Evolutionary conservation across 1,140 invertebrate genomes (phyloP).

Genomic region (Tenebrio molitor): DNA sequence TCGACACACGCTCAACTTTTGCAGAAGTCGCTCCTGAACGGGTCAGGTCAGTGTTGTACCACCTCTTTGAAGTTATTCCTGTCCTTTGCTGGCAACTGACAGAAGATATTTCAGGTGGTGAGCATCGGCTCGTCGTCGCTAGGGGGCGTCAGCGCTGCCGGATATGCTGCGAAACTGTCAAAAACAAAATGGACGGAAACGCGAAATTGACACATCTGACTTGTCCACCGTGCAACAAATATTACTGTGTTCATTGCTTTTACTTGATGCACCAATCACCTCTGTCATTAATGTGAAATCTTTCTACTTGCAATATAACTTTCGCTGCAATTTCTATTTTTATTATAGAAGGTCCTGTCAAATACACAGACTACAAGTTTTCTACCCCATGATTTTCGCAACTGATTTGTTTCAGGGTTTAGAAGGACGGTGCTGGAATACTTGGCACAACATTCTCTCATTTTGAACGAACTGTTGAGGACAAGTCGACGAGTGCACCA

Average conservation of each 20-base stretch:
- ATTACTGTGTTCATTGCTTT: background rate
- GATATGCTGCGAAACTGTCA: background rate
- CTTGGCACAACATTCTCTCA: constrained; percentile 11
- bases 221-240: background rate
- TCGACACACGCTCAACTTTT: constrained; percentile 69
- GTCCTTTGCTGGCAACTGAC: too few relatives aligned
- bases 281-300: background rate
- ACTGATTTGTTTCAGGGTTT: constrained; percentile 44
- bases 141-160: background rate
- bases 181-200: background rate
- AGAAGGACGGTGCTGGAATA: constrained; percentile 18
- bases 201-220: background rate
- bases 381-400: too few relatives aligned
- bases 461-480: constrained; percentile 20
- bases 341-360: too few relatives aligned
- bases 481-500: constrained; percentile 1
- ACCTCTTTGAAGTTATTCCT: too few relatives aligned
- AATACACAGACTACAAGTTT: too few relatives aligned
- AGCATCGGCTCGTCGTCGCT: too few relatives aligned
- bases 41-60: too few relatives aligned
- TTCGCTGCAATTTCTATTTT: too few relatives aligned
- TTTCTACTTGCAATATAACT: too few relatives aligned
- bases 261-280: background rate
- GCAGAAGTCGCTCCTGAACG: too few relatives aligned
- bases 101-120: too few relatives aligned